Conservation (phyloP, 2,797 vertebrate genomes). For the Bryconaethiops microstoma region DNA sequence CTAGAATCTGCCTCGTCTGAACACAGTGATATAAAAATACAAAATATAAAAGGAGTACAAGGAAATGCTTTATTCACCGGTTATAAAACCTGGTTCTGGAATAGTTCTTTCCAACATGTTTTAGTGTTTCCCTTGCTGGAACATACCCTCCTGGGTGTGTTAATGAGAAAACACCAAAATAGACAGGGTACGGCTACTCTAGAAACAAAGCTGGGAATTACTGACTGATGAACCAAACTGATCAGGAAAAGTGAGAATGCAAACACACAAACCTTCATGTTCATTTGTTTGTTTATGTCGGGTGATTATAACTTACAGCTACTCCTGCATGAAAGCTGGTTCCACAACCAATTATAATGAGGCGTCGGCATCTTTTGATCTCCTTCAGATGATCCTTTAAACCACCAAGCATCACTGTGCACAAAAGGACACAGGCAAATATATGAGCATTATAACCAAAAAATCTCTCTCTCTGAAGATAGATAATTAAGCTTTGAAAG, state of each 20-base stretch:
- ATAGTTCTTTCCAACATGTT: background rate
- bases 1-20: slow-evolving; percentile 92
- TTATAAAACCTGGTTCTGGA: background rate
- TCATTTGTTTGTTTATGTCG: background rate
- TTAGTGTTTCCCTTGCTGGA: background rate
- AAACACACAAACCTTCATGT: background rate
- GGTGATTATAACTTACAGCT: slow-evolving; percentile 80
- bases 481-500: background rate
- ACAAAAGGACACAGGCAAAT: slow-evolving; percentile 18
- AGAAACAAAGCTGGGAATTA: too few species aligned
- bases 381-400: slow-evolving; percentile 94
- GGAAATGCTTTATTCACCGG: too few species aligned
- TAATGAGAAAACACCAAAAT: too few species aligned
- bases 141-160: too few species aligned
- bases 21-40: background rate
- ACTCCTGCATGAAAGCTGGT: slow-evolving; percentile 94
- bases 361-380: slow-evolving; percentile 89
- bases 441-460: background rate
- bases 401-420: slow-evolving; percentile 88
- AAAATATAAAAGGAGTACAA: too few species aligned
- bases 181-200: too few species aligned
- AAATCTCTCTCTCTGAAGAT: background rate
- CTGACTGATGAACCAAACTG: too few species aligned
- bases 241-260: background rate
- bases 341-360: slow-evolving; percentile 94